These are phyloP conservation scores for Enteromius mattozi DNA, from an alignment of 2,797 vertebrate species.

Conservation along the genomic window DNA sequence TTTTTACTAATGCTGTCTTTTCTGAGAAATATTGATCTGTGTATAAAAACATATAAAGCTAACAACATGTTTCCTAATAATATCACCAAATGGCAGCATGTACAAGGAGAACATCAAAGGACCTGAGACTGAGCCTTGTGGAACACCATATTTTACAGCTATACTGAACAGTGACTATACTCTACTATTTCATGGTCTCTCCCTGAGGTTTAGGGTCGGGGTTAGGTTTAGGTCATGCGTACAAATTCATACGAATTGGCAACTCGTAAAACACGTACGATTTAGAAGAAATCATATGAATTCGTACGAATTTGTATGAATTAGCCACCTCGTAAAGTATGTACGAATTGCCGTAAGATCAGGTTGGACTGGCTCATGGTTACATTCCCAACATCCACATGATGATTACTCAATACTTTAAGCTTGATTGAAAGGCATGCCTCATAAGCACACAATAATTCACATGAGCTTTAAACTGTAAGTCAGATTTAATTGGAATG, in stretches of 20 bases:
- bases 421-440: background rate
- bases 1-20: background rate
- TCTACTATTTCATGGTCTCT: background rate
- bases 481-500: background rate
- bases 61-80: background rate
- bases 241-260: no score
- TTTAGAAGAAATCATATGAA: no score
- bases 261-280: no score
- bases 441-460: background rate
- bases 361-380: background rate
- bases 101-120: background rate
- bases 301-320: no score
- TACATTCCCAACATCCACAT: constrained; percentile 34
- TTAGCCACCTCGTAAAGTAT: no score
- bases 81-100: background rate
- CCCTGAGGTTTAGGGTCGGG: no score
- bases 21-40: background rate
- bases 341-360: no score
- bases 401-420: constrained; percentile 25
- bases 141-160: background rate
- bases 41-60: background rate
- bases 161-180: background rate
- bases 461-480: background rate
- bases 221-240: no score
- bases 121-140: background rate